A percentile compares a stretch with the other conserved stretches of the same genome.
Conservation (phyloP, 2,797 vertebrate species). For the Percopsis omiscomaycus region DNA sequence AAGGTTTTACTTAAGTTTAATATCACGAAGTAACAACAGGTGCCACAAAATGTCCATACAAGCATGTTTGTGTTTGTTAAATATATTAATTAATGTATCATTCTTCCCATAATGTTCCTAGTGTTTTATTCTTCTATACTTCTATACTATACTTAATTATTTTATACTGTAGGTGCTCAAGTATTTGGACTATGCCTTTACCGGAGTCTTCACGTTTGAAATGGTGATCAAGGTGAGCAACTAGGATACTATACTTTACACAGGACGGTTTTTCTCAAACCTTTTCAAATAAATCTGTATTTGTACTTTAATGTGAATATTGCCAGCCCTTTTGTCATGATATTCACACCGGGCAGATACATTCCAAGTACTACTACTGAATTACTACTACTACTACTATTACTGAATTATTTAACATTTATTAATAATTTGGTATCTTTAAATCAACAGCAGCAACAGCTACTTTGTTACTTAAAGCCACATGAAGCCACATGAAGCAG, state of each 20-base stretch:
- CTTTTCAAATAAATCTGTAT: background rate
- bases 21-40: conserved; percentile 1
- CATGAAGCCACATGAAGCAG: too few species aligned
- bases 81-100: too few species aligned
- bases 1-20: too few species aligned
- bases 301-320: background rate
- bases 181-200: conserved; percentile 97
- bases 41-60: background rate
- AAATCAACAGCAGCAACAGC: too few species aligned
- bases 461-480: too few species aligned
- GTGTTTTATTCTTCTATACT: too few species aligned
- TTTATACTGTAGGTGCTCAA: conserved; percentile 83
- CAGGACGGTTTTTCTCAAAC: background rate
- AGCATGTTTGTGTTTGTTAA: background rate
- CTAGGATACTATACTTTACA: background rate
- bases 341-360: background rate
- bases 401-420: too few species aligned
- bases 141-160: too few species aligned
- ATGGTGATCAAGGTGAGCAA: conserved; percentile 96
- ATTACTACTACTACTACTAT: too few species aligned
- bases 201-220: conserved; percentile 97
- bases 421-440: too few species aligned
- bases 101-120: too few species aligned
- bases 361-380: too few species aligned
- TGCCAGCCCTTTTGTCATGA: background rate